Evolutionary conservation across 1,140 invertebrate genomes (phyloP).

Genomic region (Trichoplusia ni): DNA sequence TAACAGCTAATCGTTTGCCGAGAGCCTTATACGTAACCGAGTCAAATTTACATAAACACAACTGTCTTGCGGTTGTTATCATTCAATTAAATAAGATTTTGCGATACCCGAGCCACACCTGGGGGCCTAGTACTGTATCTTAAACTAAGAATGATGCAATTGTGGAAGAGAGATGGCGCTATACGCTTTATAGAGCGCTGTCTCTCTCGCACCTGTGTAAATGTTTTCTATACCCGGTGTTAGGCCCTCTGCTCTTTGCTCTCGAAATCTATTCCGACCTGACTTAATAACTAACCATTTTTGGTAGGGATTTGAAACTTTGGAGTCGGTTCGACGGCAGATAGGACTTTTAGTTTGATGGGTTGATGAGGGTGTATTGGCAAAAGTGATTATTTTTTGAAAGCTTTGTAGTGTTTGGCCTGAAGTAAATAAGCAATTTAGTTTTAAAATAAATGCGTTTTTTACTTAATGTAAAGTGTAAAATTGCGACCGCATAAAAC

Average conservation of each 20-base stretch:
- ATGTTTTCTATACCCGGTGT: too few relatives aligned
- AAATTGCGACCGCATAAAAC: too few relatives aligned
- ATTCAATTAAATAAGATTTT: constrained; percentile 79
- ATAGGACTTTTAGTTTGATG: background rate
- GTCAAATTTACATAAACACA: constrained; percentile 77
- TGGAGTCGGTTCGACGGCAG: background rate
- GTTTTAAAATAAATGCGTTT: too few relatives aligned
- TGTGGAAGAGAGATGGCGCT: too few relatives aligned
- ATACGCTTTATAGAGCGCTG: too few relatives aligned
- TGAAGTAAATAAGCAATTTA: too few relatives aligned
- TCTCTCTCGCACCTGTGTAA: too few relatives aligned
- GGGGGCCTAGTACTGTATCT: too few relatives aligned
- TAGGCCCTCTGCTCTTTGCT: constrained; percentile 33
- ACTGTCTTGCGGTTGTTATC: constrained; percentile 76
- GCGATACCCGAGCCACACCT: constrained; percentile 63
- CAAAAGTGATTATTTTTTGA: too few relatives aligned
- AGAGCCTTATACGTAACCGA: constrained; percentile 64
- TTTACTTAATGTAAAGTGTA: too few relatives aligned
- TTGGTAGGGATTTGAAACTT: background rate
- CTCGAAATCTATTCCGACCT: constrained; percentile 24
- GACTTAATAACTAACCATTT: constrained; percentile 26
- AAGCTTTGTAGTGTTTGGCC: too few relatives aligned
- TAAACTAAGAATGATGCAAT: background rate
- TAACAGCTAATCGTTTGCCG: constrained; percentile 58
- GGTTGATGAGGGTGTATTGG: too few relatives aligned